These are phyloP conservation scores for Oscheius sp. DNA, from an alignment of 2,888 invertebrate species.

Conservation along the genomic window DNA sequence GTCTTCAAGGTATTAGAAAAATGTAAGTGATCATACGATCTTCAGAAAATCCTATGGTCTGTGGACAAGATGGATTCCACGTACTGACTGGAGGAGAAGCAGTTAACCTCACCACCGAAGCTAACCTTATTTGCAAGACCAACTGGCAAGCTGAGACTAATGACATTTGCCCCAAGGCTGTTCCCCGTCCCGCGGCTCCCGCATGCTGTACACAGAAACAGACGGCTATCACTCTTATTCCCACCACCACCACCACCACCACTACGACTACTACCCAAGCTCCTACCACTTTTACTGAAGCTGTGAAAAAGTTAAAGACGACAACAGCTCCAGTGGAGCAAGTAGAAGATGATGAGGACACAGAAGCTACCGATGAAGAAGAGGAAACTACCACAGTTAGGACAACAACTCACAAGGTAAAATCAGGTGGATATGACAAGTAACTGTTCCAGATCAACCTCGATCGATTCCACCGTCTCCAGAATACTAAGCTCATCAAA, in stretches of 20 bases:
- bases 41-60: conserved; percentile 70
- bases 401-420: conserved; percentile 25
- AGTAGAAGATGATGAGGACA: conserved; percentile 31
- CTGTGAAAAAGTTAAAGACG: conserved; percentile 20
- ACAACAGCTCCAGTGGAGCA: conserved; percentile 26
- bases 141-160: conserved; percentile 52
- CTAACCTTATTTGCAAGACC: conserved; percentile 65
- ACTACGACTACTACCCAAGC: conserved; percentile 34
- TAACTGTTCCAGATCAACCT: conserved; percentile 57
- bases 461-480: conserved; percentile 59
- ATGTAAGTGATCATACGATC: background rate
- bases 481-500: background rate
- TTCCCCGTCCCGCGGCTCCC: conserved; percentile 47
- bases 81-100: conserved; percentile 69
- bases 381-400: conserved; percentile 13
- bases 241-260: conserved; percentile 34
- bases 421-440: background rate
- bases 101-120: conserved; percentile 67
- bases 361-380: conserved; percentile 31
- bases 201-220: conserved; percentile 51
- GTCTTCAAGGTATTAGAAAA: conserved; percentile 61
- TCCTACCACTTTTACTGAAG: conserved; percentile 37
- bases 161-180: conserved; percentile 63
- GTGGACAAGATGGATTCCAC: conserved; percentile 69
- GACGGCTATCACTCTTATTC: conserved; percentile 9